Conservation (phyloP, 2,888 invertebrate species). For the Pyrgus malvae region DNA sequence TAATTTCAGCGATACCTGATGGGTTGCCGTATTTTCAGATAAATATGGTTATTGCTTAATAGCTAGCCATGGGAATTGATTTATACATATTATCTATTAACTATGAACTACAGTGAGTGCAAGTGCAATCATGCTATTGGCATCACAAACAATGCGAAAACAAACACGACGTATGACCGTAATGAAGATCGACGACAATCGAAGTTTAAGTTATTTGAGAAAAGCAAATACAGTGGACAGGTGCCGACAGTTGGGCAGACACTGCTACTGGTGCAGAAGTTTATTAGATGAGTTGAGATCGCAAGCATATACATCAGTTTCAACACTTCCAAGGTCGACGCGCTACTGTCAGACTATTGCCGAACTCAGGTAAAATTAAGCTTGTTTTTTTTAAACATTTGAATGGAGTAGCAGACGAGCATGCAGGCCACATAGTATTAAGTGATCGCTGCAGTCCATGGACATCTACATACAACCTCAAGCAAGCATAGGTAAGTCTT, state of each 20-base stretch:
- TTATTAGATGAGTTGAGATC: not conserved
- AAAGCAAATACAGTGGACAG: constrained; percentile 27
- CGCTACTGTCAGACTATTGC: too few relatives aligned
- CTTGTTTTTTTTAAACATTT: too few relatives aligned
- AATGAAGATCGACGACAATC: constrained; percentile 67
- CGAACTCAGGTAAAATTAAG: too few relatives aligned
- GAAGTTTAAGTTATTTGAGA: constrained; percentile 58
- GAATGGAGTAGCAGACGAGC: too few relatives aligned
- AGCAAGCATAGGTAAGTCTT: too few relatives aligned
- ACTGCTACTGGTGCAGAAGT: not conserved
- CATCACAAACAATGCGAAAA: constrained; percentile 70
- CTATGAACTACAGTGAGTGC: constrained; percentile 50
- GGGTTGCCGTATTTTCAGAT: too few relatives aligned
- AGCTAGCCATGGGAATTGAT: constrained; percentile 6
- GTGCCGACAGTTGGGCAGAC: constrained; percentile 11
- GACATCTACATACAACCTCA: too few relatives aligned
- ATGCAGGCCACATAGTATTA: too few relatives aligned
- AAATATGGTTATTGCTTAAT: too few relatives aligned
- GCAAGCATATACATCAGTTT: not conserved
- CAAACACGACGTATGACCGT: constrained; percentile 67
- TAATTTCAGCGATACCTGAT: too few relatives aligned
- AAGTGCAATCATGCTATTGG: constrained; percentile 65
- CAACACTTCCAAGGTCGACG: not conserved
- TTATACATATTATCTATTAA: constrained; percentile 38
- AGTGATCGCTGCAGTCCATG: too few relatives aligned